Conservation (phyloP, 2,888 invertebrate species). For the Cataglyphis cursor region DNA sequence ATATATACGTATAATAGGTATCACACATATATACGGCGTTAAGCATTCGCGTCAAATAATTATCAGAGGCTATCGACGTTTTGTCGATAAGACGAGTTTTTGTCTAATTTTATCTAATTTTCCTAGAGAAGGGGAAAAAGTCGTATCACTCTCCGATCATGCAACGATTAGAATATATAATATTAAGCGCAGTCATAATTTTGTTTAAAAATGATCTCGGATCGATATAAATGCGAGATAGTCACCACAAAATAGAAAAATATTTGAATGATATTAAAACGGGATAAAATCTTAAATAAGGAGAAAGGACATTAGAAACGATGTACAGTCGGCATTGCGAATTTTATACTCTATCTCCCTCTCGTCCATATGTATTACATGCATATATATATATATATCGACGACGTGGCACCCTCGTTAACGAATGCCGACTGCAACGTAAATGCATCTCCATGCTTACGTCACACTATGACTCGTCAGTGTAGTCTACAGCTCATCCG, state of each 20-base stretch:
- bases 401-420: conserved; percentile 18
- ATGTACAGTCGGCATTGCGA: neutral
- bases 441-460: conserved; percentile 56
- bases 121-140: neutral
- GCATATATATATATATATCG: neutral
- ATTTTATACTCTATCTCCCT: neutral
- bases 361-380: neutral
- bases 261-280: neutral
- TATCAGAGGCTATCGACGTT: conserved; percentile 6
- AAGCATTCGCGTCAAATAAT: neutral
- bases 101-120: neutral
- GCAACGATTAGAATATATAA: neutral
- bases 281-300: neutral
- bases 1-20: neutral
- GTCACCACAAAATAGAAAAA: neutral
- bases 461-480: conserved; percentile 33
- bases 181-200: conserved; percentile 4
- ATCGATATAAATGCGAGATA: neutral
- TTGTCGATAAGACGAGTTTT: conserved; percentile 25
- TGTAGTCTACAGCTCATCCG: conserved; percentile 62
- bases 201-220: neutral
- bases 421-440: conserved; percentile 38
- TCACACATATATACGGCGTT: conserved; percentile 7
- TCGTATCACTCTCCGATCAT: neutral
- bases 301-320: neutral